Percentiles rank a stretch among this genome's conserved stretches.
Evolutionary conservation across 2,113 vertebrate species (phyloP).

Genomic region (Heteronetta atricapilla): DNA sequence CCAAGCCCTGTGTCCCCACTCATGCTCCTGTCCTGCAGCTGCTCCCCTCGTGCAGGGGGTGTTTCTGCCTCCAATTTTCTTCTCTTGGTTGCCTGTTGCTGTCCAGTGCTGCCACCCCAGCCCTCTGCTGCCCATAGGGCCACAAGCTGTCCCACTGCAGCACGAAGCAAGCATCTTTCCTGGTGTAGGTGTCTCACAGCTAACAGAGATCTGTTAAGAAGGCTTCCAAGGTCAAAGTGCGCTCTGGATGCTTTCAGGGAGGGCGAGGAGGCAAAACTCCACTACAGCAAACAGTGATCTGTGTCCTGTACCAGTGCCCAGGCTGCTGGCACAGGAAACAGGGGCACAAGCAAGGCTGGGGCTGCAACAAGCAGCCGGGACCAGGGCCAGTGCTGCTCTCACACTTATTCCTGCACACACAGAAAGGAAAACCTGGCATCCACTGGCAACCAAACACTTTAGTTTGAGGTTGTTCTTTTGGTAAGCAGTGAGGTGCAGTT

Average conservation of each 20-base stretch:
- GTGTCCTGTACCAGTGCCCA: accelerated
- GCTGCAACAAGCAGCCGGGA: not conserved
- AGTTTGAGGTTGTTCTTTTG: not conserved
- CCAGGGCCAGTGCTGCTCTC: accelerated
- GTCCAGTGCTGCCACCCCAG: not conserved
- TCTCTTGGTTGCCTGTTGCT: not conserved
- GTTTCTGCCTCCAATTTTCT: not conserved
- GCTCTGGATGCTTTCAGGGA: not conserved
- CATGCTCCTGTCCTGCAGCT: not conserved
- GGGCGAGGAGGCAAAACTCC: not conserved
- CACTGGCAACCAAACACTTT: not conserved
- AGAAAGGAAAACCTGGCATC: not conserved
- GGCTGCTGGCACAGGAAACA: not conserved
- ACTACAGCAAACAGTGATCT: accelerated
- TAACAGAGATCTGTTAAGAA: not conserved
- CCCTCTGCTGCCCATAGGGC: not conserved
- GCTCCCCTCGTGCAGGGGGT: not conserved
- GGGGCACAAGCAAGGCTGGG: not conserved
- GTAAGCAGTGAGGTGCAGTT: too few species aligned
- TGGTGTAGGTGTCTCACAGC: not conserved
- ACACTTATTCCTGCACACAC: not conserved
- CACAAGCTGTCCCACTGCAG: too few species aligned
- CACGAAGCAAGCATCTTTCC: too few species aligned
- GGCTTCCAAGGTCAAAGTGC: not conserved
- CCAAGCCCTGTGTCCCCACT: not conserved